Base-by-base conservation (phyloP, 2,113 vertebrate genomes). In the Pycnonotus jocosus region DNA sequence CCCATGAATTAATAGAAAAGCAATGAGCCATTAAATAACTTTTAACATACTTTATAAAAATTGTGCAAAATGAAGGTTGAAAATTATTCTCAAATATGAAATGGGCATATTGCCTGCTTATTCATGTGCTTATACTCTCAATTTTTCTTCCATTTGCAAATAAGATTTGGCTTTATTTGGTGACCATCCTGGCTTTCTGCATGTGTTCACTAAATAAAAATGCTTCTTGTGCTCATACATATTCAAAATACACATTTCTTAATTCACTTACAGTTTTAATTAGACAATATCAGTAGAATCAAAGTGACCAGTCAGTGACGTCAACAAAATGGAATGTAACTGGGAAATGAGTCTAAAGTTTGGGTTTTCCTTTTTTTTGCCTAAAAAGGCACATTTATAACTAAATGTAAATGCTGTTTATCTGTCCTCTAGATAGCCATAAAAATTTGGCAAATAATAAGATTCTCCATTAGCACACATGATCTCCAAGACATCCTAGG, bases 1-100 rank as follows among this genome's bases (percentile, higher is more conserved):
- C 1, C 17, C 15, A 4, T 47, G 24, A 68, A 56, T 42, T 62
- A 71, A 37, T 14, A 68, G 48, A 68, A 86, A 40, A 82, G 6
- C 14, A 77, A 58, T 72, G 12, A 50, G 18, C 9, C 11, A 12
- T 57, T 81, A 77, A 38, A 37, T 73, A 74, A 15, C 4, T 56
- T 80, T 30, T 15, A 65, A 21, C 33, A 28, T 76, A 50, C 37
- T 73, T 80, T 28, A 33, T 74, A 66, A 81, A 87, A 93, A 80
- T 90, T 97, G 93, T 96, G 93, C 96, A 96, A 97, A 97, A 96
- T 95, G 95, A 87, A 93, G 77, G 9, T 61, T 93, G 30, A 37
- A 80, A 79, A 72, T 60, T 62, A 73, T 83, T 91, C 42, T 88
- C 54, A 79, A 54, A 25, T 65, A 58, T 6, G 1, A 81, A 92